A percentile compares a stretch with the other conserved stretches of the same genome.
phyloP scores from a whole-genome alignment of 2,113 vertebrate species.

The Halichoeres trimaculatus region DNA sequence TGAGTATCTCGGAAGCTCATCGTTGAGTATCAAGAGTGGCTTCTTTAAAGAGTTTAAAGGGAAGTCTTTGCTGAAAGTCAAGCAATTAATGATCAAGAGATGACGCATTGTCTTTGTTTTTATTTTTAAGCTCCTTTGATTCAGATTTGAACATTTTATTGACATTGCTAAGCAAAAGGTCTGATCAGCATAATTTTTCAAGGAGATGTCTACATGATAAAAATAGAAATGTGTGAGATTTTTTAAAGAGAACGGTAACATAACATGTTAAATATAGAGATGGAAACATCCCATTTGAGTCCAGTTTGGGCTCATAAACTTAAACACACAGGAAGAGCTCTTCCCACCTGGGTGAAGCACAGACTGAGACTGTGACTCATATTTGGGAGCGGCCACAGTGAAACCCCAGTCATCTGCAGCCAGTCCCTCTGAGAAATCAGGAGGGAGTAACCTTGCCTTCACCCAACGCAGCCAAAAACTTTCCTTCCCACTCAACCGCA shows the following conservation, averaged over 20 bases:
- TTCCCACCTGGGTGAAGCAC: slow-evolving; percentile 40
- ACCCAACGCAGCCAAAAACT: slow-evolving; percentile 37
- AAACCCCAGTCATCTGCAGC: slow-evolving; percentile 33
- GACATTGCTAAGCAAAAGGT: no score
- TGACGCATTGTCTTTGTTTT: no score
- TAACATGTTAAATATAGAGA: neutral
- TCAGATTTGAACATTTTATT: no score
- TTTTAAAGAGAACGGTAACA: neutral
- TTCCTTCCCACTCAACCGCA: slow-evolving; percentile 58
- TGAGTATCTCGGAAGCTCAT: neutral
- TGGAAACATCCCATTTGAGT: neutral
- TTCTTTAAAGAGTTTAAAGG: no score
- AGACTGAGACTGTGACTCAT: slow-evolving; percentile 48
- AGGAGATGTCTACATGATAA: neutral
- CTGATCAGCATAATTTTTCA: neutral
- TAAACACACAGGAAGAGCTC: slow-evolving; percentile 1
- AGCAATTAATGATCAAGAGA: no score
- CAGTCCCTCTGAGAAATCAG: slow-evolving; percentile 36
- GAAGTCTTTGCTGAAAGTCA: no score
- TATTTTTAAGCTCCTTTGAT: no score
- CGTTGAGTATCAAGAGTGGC: no score
- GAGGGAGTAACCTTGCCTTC: slow-evolving; percentile 52
- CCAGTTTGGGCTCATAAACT: neutral
- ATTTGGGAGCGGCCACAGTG: slow-evolving; percentile 35
- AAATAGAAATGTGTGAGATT: neutral